A percentile compares a stretch with the other conserved stretches of the same genome.
Conservation (phyloP, 2,797 vertebrate species). For the Ctenopoma kingsleyae region DNA sequence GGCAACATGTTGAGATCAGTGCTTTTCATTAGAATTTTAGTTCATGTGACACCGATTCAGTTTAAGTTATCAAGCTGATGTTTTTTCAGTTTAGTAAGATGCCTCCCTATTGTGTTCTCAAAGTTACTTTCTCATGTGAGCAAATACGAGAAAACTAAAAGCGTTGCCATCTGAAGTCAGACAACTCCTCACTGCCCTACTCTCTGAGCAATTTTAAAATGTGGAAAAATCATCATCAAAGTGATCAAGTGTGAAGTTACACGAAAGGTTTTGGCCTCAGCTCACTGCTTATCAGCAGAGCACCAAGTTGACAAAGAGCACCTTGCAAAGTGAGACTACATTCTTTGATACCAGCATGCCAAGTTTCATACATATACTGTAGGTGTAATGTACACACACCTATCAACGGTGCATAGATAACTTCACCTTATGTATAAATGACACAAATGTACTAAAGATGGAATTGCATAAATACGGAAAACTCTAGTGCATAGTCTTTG, state of each 20-base stretch:
- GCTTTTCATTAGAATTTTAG: constrained; percentile 21
- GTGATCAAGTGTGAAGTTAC: constrained; percentile 24
- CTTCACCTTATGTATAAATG: constrained; percentile 57
- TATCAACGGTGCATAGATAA: constrained; percentile 73
- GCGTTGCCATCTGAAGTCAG: neutral
- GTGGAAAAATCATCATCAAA: neutral
- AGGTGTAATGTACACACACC: constrained; percentile 57
- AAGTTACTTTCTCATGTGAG: neutral
- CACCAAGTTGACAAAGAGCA: constrained; percentile 62
- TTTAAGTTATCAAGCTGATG: neutral
- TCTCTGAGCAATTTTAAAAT: constrained; percentile 1
- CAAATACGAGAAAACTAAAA: neutral
- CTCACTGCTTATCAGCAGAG: constrained; percentile 48
- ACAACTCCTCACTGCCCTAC: neutral
- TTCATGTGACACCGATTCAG: neutral
- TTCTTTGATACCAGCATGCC: constrained; percentile 66
- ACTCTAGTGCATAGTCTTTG: constrained; percentile 81
- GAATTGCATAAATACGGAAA: constrained; percentile 81
- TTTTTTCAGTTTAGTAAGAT: neutral
- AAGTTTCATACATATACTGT: constrained; percentile 59
- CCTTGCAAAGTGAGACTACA: constrained; percentile 66
- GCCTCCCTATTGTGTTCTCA: neutral
- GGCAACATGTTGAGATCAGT: constrained; percentile 32
- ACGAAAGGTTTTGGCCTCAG: constrained; percentile 35
- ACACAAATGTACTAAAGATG: constrained; percentile 64